Evolutionary conservation across 2,113 vertebrate species (phyloP), one percentile per base, ranked within the genome.

Genomic region (Corythaeola cristata): DNA sequence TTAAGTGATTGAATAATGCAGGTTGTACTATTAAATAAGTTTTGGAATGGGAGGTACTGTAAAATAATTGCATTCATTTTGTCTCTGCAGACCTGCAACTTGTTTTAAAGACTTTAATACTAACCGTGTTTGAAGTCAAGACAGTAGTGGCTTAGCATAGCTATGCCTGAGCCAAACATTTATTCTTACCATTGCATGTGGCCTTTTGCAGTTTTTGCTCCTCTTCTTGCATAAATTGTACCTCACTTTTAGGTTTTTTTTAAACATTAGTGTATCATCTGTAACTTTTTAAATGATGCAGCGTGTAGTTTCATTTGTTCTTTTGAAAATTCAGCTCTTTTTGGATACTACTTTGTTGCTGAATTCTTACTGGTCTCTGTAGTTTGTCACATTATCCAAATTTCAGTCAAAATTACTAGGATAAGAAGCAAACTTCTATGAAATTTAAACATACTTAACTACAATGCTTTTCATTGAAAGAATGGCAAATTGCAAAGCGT

Each of bases 11-110:
- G 79, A 85, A 63, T 88, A 88, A 91, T 88, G 15, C 83, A 94
- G 68, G 59, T 78, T 81, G 22, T 97, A 87, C 47, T 91, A 33
- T 89, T 72, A 92, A 96, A 89, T 88, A 89, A 79, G n/a, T 58
- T 90, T 93, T 76, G 28, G 53, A 78, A 69, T 49, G 68, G 39
- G 62, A 78, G 68, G 33, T 80, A 21, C 68, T 67, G n/a, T 74
- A n/a, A 94, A 75, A 53, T 41, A 71, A 45, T n/a, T n/a, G 7
- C 27, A 56, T 68, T 67, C 1, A 8, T 90, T 79, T 68, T 78
- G 44, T 32, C 68, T 84, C 41, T 92, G 41, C 44, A 74, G 67
- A 52, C 37, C 37, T 75, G 41, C 52, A 81, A 66, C 44, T 39
- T 9, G 4, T 67, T 92, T 90, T 80, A n/a, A 84, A 71, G 39